Evolutionary conservation across 2,113 vertebrate genomes (phyloP), one percentile per base, ranked within the genome.

Genomic region (Atrichornis clamosus): DNA sequence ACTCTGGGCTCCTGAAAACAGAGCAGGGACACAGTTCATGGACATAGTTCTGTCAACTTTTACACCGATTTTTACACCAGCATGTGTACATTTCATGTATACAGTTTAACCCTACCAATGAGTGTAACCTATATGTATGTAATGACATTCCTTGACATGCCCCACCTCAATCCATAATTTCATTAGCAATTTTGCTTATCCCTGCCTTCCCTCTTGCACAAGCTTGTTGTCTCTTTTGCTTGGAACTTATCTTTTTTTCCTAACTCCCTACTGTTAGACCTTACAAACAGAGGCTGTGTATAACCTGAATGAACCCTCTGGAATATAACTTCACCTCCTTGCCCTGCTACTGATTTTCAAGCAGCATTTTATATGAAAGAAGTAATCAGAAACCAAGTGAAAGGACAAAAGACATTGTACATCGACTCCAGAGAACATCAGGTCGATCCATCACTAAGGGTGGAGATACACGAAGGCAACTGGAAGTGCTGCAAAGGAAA

Each of bases 81-180:
- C 9, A 70, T n/a, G n/a, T n/a, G n/a, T n/a, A 58, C 12, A 42
- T 32, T 68, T 70, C 10, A 68, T 0, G 5, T 27, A 42, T 5
- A 15, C 2, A 3, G 22, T 47, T 92, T 76, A 70, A 86, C 27
- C 11, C 50, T 79, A 52, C 13, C 37, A 79, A 15, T 14, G 11
- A 79, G 20, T 17, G 8, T 21, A 41, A 39, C 3, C 2, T 8
- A 50, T 4, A 44, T 0, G 0, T 5, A 7, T 32, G 21, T 27
- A 59, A 77, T 1, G 2, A 33, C 6, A n/a, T 60, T 78, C 84
- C 76, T 84, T 26, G 1, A 89, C 76, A 35, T 37, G 28, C 19
- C 35, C 56, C 39, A 56, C 63, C 63, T 84, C 39, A 90, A n/a
- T 6, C 52, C 10, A 50, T 23, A 56, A 86, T 35, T 33, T 68